A percentile compares a stretch with the other conserved stretches of the same genome.
These are phyloP conservation scores for Scomber scombrus DNA, from an alignment of 2,113 vertebrate genomes.

Conservation along the genomic window DNA sequence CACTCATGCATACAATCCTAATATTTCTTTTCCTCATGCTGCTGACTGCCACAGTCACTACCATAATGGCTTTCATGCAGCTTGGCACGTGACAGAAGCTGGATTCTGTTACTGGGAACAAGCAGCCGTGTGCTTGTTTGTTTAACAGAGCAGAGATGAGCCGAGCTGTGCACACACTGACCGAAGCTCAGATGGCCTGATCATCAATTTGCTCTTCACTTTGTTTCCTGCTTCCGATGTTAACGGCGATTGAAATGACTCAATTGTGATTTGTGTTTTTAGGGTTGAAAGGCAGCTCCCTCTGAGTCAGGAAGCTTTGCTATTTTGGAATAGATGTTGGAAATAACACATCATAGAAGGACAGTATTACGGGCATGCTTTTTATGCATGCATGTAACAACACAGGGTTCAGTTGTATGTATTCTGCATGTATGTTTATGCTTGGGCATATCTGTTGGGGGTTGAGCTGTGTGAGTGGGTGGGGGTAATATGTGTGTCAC, in stretches of 20 bases:
- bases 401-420: not conserved
- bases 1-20: constrained; percentile 10
- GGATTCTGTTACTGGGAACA: constrained; percentile 18
- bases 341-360: constrained; percentile 13
- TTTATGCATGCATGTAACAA: not conserved
- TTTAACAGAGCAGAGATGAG: constrained; percentile 33
- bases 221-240: constrained; percentile 71
- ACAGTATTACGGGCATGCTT: constrained; percentile 1
- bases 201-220: constrained; percentile 62
- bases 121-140: constrained; percentile 25
- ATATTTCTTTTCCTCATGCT: constrained; percentile 16
- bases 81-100: constrained; percentile 36
- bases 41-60: constrained; percentile 13
- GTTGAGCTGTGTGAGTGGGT: constrained; percentile 19
- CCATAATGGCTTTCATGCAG: constrained; percentile 24
- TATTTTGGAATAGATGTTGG: constrained; percentile 36
- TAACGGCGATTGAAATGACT: constrained; percentile 63
- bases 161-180: constrained; percentile 12
- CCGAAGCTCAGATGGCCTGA: constrained; percentile 54
- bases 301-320: constrained; percentile 22
- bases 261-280: constrained; percentile 52
- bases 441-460: constrained; percentile 32
- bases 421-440: constrained; percentile 31
- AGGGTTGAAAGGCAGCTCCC: constrained; percentile 23
- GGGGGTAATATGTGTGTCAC: constrained; percentile 34